Conservation (phyloP, 2,888 invertebrate species). For the Trichopria drosophilae region DNA sequence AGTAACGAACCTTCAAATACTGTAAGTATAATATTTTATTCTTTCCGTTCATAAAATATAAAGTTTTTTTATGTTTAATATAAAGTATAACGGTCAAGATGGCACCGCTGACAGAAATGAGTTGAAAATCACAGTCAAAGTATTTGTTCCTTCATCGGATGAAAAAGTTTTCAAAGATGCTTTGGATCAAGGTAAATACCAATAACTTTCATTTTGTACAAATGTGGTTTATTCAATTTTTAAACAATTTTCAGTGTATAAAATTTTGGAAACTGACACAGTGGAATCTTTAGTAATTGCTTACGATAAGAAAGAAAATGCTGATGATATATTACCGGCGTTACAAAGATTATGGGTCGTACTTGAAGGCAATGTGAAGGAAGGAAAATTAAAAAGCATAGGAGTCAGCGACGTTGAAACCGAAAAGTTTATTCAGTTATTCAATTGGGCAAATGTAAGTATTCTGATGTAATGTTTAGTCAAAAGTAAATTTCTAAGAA, state of each 20-base stretch:
- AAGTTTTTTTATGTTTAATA: conserved; percentile 23
- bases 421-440: conserved; percentile 73
- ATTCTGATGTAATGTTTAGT: too few species aligned
- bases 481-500: conserved; percentile 1
- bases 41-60: conserved; percentile 3
- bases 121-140: conserved; percentile 82
- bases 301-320: conserved; percentile 63
- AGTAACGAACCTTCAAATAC: conserved; percentile 37
- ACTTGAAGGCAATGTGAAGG: conserved; percentile 71
- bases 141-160: conserved; percentile 77
- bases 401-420: conserved; percentile 92
- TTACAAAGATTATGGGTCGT: conserved; percentile 77
- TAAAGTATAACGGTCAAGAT: conserved; percentile 34
- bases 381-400: conserved; percentile 66
- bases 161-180: conserved; percentile 70
- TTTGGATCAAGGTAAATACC: conserved; percentile 67
- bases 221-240: conserved; percentile 15
- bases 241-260: conserved; percentile 68
- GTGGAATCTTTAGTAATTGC: conserved; percentile 84
- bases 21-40: conserved; percentile 39
- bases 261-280: conserved; percentile 69
- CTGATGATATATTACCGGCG: conserved; percentile 43
- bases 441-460: conserved; percentile 70
- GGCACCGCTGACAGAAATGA: conserved; percentile 64
- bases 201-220: conserved; percentile 1